A percentile compares a stretch with the other conserved stretches of the same genome.
These are phyloP conservation scores for Philotrypesis tridentata DNA, from an alignment of 1,140 invertebrate species.

Conservation along the genomic window DNA sequence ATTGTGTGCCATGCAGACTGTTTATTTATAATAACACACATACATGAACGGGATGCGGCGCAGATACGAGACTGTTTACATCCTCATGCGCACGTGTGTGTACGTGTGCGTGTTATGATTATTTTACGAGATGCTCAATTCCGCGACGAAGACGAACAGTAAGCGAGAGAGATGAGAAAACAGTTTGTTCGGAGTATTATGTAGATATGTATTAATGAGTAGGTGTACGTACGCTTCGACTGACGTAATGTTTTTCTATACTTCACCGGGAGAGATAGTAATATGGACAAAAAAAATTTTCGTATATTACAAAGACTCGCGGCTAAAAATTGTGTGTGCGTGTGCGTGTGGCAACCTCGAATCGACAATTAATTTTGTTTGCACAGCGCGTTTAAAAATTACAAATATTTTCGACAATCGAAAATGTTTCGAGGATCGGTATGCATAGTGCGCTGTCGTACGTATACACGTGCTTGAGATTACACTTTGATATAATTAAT, in stretches of 20 bases:
- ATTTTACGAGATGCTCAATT: background rate
- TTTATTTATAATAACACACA: background rate
- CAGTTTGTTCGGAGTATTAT: background rate
- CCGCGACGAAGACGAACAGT: background rate
- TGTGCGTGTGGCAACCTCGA: background rate
- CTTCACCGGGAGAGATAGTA: background rate
- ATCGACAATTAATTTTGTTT: background rate
- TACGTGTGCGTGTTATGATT: background rate
- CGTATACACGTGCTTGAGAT: no score
- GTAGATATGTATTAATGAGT: background rate
- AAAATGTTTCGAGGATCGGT: background rate
- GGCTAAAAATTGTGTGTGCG: no score
- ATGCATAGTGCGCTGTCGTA: no score
- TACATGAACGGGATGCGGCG: no score
- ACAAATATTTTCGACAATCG: background rate
- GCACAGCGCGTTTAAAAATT: background rate
- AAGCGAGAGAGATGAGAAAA: background rate
- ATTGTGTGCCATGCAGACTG: no score
- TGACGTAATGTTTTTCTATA: slow-evolving; percentile 14
- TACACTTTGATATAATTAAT: no score
- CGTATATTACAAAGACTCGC: background rate
- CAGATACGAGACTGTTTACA: background rate
- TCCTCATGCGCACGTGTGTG: background rate
- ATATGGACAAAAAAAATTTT: background rate
- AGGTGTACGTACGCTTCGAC: background rate